Percentiles rank a stretch among this genome's conserved stretches.
These are phyloP conservation scores for Trichacis sp. DNA, from an alignment of 2,888 invertebrate species.

Conservation along the genomic window DNA sequence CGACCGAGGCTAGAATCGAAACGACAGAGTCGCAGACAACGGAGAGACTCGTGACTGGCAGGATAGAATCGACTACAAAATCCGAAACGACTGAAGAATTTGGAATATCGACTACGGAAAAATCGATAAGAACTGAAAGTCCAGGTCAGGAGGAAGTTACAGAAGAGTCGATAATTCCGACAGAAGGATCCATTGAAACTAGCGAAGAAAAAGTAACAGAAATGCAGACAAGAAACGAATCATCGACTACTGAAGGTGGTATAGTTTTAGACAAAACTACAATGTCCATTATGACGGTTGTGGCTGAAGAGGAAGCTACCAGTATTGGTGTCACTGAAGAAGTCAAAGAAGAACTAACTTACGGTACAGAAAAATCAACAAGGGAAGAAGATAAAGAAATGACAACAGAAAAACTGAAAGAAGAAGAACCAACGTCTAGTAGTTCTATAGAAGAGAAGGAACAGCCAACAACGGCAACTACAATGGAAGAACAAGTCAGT, in stretches of 20 bases:
- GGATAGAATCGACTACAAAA: constrained; percentile 13
- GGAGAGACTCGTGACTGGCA: constrained; percentile 29
- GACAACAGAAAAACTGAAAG: constrained; percentile 24
- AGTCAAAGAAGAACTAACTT: constrained; percentile 23
- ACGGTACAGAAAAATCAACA: constrained; percentile 29
- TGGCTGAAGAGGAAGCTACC: constrained; percentile 10
- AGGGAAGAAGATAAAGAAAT: constrained; percentile 18
- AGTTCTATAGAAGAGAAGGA: constrained; percentile 30
- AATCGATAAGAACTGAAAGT: constrained; percentile 8
- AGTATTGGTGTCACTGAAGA: constrained; percentile 3
- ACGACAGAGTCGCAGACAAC: constrained; percentile 16
- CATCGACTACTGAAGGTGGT: constrained; percentile 11
- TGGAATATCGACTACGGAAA: constrained; percentile 12
- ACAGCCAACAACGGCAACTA: constrained; percentile 21
- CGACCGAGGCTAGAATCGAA: constrained; percentile 34
- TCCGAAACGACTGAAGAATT: constrained; percentile 9
- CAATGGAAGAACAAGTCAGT: constrained; percentile 15
- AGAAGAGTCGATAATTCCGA: background rate
- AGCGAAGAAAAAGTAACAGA: constrained; percentile 13
- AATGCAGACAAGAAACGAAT: background rate
- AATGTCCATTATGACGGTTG: background rate
- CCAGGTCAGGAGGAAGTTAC: constrained; percentile 10
- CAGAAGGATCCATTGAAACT: constrained; percentile 9
- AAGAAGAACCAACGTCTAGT: constrained; percentile 20
- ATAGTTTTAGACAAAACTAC: constrained; percentile 13